A percentile compares a stretch with the other conserved stretches of the same genome.
Evolutionary conservation across 2,888 invertebrate genomes (phyloP).

Genomic region (Parnassius smintheus): DNA sequence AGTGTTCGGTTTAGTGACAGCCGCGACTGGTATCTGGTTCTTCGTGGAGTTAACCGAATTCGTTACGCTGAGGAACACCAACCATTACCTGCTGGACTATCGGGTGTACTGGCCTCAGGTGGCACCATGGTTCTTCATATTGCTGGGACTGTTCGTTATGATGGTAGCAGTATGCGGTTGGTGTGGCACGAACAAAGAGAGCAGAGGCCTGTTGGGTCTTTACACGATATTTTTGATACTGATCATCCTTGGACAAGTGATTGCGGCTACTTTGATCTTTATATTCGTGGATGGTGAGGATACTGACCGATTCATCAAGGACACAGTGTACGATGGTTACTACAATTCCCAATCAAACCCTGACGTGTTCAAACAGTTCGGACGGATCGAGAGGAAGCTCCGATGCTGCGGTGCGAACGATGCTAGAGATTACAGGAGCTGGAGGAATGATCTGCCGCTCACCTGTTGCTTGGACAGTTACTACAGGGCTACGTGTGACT

Average conservation of each 20-base stretch:
- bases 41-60: conserved; percentile 73
- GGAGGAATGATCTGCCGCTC: conserved; percentile 69
- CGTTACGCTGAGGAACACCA: conserved; percentile 66
- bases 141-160: conserved; percentile 65
- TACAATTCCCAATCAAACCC: conserved; percentile 73
- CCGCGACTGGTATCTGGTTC: conserved; percentile 74
- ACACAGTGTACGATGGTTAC: conserved; percentile 74
- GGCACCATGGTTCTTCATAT: conserved; percentile 74
- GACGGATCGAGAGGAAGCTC: conserved; percentile 68
- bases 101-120: conserved; percentile 75
- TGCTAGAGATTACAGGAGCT: conserved; percentile 70
- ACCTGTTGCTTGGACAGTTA: conserved; percentile 72
- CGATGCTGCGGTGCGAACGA: conserved; percentile 75
- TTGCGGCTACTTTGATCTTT: conserved; percentile 67
- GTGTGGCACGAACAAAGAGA: conserved; percentile 67
- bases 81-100: conserved; percentile 73
- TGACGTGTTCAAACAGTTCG: conserved; percentile 66
- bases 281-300: conserved; percentile 74
- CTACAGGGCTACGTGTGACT: conserved; percentile 68
- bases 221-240: conserved; percentile 63
- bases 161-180: conserved; percentile 70
- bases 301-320: conserved; percentile 71
- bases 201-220: conserved; percentile 65
- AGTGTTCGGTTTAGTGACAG: conserved; percentile 67
- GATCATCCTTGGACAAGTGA: conserved; percentile 61